phyloP scores from a whole-genome alignment of 2,797 vertebrate genomes.

The Anguilla obscura region DNA sequence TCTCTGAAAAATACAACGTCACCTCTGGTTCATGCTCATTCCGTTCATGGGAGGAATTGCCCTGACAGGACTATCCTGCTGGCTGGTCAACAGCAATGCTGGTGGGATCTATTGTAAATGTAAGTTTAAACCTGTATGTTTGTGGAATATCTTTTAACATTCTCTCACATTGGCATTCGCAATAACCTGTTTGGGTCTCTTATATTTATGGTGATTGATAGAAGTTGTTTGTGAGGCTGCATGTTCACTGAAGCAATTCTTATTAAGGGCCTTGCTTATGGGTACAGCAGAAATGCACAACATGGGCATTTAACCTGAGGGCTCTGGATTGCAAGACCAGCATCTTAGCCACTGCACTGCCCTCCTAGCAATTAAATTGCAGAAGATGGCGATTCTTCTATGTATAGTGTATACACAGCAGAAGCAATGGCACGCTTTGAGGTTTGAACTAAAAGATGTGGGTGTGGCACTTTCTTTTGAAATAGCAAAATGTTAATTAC shows the following conservation, averaged over 20 bases:
- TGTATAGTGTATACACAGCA: background rate
- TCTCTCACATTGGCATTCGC: background rate
- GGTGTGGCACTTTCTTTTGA: background rate
- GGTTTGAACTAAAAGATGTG: background rate
- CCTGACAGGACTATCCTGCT: background rate
- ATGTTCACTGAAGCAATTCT: background rate
- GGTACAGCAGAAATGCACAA: background rate
- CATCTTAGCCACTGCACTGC: background rate
- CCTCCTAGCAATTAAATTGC: background rate
- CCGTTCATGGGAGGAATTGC: background rate
- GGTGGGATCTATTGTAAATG: background rate
- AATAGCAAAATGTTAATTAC: background rate
- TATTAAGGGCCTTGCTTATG: background rate
- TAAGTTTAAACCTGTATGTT: background rate
- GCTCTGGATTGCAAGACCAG: background rate
- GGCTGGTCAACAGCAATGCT: background rate
- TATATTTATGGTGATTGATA: background rate
- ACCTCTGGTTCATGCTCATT: background rate
- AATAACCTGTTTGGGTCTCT: background rate
- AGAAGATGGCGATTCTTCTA: background rate
- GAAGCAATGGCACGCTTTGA: background rate
- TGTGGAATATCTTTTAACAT: background rate
- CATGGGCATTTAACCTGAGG: background rate
- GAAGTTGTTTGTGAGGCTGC: background rate
- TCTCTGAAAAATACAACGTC: background rate